Conservation (phyloP, 2,113 vertebrate species). For the Aleadryas rufinucha region DNA sequence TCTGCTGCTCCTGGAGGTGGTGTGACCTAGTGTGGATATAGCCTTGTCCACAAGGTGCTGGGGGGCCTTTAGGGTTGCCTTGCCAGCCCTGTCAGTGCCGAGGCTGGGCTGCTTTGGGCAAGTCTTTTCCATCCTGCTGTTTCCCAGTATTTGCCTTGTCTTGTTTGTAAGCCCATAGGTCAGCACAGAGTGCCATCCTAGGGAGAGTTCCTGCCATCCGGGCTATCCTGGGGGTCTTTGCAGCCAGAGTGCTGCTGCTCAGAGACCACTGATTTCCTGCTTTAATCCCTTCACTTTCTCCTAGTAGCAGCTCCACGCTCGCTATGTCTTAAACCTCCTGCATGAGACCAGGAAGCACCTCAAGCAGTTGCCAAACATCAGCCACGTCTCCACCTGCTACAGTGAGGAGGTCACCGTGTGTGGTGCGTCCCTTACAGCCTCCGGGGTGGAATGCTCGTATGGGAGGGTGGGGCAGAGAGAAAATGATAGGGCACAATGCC, state of each 20-base stretch:
- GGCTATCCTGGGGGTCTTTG: not conserved
- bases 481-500: rapidly evolving
- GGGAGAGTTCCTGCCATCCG: not conserved
- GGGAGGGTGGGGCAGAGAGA: not conserved
- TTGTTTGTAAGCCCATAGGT: not conserved
- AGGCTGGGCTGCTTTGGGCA: not conserved
- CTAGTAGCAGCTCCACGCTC: slow-evolving; percentile 92
- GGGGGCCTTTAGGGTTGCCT: not conserved
- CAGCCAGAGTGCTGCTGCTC: not conserved
- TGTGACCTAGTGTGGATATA: rapidly evolving
- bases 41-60: not conserved
- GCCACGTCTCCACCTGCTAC: slow-evolving; percentile 78
- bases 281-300: slow-evolving; percentile 62
- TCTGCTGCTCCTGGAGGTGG: not conserved
- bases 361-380: slow-evolving; percentile 88
- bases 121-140: not conserved
- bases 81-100: not conserved
- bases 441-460: rapidly evolving
- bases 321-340: slow-evolving; percentile 89
- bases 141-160: not conserved
- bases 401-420: slow-evolving; percentile 90
- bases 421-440: slow-evolving; percentile 62
- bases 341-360: slow-evolving; percentile 86
- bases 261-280: not conserved
- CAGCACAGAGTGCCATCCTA: not conserved